Conservation (phyloP, 2,888 invertebrate species). For the Gastrophysa polygoni region DNA sequence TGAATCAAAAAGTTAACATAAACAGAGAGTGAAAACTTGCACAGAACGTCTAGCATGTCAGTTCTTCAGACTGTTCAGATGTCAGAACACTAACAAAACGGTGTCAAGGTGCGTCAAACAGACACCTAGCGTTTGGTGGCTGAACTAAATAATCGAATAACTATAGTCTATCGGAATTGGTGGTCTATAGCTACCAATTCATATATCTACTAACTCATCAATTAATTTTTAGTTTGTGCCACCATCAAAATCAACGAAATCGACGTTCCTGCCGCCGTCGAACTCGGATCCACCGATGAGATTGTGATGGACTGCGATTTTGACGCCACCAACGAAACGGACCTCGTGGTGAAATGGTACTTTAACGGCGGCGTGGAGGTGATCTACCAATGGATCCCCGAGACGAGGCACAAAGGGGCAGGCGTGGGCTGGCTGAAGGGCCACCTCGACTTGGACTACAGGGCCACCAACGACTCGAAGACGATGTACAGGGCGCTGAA, state of each 20-base stretch:
- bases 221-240: constrained; percentile 44
- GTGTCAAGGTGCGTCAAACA: no score
- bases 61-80: no score
- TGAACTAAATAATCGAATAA: no score
- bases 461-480: constrained; percentile 54
- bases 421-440: constrained; percentile 53
- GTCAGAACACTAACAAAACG: no score
- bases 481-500: constrained; percentile 63
- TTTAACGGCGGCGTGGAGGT: constrained; percentile 56
- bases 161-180: no score
- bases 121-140: no score
- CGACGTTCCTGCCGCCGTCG: constrained; percentile 43
- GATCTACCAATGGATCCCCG: constrained; percentile 61
- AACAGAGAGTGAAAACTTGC: no score
- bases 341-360: constrained; percentile 62
- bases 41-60: no score
- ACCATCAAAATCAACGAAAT: constrained; percentile 47
- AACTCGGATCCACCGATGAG: constrained; percentile 44
- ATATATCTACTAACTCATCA: neutral
- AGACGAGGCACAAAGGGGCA: constrained; percentile 41
- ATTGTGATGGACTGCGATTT: constrained; percentile 61
- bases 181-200: no score
- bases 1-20: no score
- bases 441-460: constrained; percentile 57
- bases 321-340: constrained; percentile 53